phyloP scores from a whole-genome alignment of 2,113 vertebrate genomes.

The Apteryx owenii region DNA sequence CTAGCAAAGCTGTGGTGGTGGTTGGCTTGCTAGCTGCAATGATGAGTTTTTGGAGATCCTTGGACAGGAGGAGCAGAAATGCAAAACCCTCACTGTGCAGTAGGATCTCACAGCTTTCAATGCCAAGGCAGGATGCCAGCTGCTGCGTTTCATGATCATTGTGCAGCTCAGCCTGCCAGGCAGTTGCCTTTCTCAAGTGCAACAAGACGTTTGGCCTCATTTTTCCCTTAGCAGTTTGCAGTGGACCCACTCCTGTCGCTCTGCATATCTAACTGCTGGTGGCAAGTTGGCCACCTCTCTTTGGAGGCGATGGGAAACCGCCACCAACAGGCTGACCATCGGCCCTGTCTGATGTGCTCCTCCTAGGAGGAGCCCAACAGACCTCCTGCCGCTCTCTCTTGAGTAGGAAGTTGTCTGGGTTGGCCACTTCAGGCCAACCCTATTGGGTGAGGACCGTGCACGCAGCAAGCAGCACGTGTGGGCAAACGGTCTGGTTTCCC shows the following conservation, averaged over 20 bases:
- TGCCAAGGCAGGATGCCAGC: not conserved
- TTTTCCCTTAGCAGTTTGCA: not conserved
- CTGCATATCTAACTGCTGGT: not conserved
- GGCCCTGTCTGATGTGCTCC: not conserved
- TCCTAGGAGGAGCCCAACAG: not conserved
- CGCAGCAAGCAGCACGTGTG: not conserved
- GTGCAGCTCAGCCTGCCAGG: too few relatives aligned
- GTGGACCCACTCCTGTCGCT: not conserved
- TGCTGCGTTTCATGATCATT: not conserved
- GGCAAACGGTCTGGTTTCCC: not conserved
- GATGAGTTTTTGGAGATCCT: not conserved
- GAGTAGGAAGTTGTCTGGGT: fast-evolving
- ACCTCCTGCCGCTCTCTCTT: not conserved
- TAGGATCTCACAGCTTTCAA: not conserved
- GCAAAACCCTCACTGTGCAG: not conserved
- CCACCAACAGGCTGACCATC: fast-evolving
- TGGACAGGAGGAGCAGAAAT: not conserved
- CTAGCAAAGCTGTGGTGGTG: not conserved
- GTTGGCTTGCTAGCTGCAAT: not conserved
- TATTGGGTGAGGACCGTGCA: not conserved
- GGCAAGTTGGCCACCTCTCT: not conserved
- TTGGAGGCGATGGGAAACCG: not conserved
- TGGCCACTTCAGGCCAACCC: fast-evolving
- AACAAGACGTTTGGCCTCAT: not conserved
- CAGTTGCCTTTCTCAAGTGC: not conserved